These are phyloP conservation scores for Hystrix cristata DNA, from an alignment of 2,113 vertebrate species.

Conservation along the genomic window DNA sequence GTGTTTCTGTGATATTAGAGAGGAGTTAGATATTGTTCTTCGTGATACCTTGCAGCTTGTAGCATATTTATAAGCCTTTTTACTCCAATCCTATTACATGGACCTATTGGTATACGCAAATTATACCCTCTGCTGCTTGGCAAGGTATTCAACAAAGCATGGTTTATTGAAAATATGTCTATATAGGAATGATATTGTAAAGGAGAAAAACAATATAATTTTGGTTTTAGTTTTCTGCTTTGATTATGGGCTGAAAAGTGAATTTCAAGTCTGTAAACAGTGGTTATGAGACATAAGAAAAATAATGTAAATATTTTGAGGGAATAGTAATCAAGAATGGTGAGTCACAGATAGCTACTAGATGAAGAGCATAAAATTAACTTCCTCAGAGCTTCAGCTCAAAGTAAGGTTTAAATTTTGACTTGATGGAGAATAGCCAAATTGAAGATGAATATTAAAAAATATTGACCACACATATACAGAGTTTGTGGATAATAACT, in stretches of 20 bases:
- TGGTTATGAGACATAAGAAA: slow-evolving; percentile 41
- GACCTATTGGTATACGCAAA: slow-evolving; percentile 17
- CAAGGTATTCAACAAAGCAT: slow-evolving; percentile 34
- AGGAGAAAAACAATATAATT: not conserved
- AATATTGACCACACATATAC: not conserved
- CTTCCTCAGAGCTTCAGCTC: not conserved
- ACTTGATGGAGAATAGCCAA: not conserved
- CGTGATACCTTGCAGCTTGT: not conserved
- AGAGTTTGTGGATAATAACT: not conserved
- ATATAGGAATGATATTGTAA: not conserved
- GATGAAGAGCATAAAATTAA: not conserved
- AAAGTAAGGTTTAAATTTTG: slow-evolving; percentile 45
- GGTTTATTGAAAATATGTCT: slow-evolving; percentile 53
- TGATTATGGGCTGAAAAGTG: not conserved
- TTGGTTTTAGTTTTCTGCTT: slow-evolving; percentile 49
- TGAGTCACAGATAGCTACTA: not conserved
- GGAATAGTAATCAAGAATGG: slow-evolving; percentile 7
- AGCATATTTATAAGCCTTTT: not conserved
- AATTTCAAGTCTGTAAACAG: slow-evolving; percentile 53
- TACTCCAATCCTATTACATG: not conserved
- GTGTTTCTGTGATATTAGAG: not conserved
- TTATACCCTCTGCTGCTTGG: not conserved
- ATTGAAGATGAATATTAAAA: slow-evolving; percentile 48
- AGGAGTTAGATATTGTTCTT: not conserved
- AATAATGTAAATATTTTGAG: slow-evolving; percentile 60